Evolutionary conservation across 1,140 invertebrate genomes (phyloP), one percentile per base, ranked within the genome.

Genomic region (Latrodectus geometricus): DNA sequence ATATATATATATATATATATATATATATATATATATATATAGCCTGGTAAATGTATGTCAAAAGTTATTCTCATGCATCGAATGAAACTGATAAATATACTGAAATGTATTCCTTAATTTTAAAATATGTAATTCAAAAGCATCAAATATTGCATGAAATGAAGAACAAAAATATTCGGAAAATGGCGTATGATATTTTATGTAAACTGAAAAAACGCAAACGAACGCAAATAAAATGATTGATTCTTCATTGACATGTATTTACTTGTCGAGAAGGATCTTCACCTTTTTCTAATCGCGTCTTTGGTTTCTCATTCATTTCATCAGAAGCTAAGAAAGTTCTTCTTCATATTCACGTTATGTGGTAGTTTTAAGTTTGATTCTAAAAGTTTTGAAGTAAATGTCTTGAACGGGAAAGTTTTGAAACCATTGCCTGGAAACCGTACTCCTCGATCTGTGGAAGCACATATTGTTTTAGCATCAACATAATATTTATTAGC

Each of bases 1-100:
- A n/a, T n/a, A n/a, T n/a, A n/a, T n/a, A n/a, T n/a, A n/a, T n/a
- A n/a, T n/a, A n/a, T n/a, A n/a, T n/a, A n/a, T n/a, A n/a, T n/a
- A n/a, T n/a, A n/a, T n/a, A n/a, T n/a, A n/a, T 85, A 21, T 85
- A 85, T 23, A 12, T 15, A 9, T 23, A 48, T 21, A 52, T 85
- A 50, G 0, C 0, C 1, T 20, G n/a, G 23, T 76, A 15, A 21
- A n/a, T 85, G 12, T 77, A 85, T 15, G 77, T 8, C 73, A 69
- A 76, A 77, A n/a, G n/a, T 52, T 76, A 1, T 68, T 2, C 11
- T 23, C 52, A 0, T 35, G 0, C 52, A 69, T 85, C 49, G 52
- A 69, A 14, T 68, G 74, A 61, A 85, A 76, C 35, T 76, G 21
- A 74, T 69, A 65, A 56, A 69, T 76, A 2, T 54, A 1, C n/a